Base-by-base conservation (phyloP, 1,140 invertebrate species). In the Ceratoteleas bidentatus region DNA sequence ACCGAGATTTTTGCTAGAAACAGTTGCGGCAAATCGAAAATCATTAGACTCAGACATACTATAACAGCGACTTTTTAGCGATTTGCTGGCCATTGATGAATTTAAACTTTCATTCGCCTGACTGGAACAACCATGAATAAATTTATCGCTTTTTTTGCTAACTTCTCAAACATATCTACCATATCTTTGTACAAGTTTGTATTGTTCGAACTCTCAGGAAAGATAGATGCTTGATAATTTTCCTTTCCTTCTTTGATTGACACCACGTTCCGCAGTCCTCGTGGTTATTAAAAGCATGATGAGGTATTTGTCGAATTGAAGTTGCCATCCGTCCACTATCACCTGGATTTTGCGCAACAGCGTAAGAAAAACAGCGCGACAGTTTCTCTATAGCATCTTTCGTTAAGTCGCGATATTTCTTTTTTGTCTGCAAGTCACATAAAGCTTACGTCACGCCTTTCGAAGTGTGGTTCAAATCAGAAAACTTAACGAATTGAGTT, bases 91-190 rank as follows among this genome's bases (percentile, higher is more conserved):
- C 15, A 80, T 83, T 3, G 68, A 43, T 13, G 70, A 24, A 36
- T 84, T 84, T 14, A 84, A 49, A 54, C 81, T 84, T 40, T 84
- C 73, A 66, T 84, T 84, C 0, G 76, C 58, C 24, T 84, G 78
- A 49, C 72, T 80, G 5, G 70, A 83, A 24, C 58, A 69, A 45
- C 74, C 61, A 13, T 49, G 43, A 9, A 38, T 14, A 45, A 58
- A 78, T 49, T 65, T 57, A 40, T 68, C 53, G 45, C 50, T 45
- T 13, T 82, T 58, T 13, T 16, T 3, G 15, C 57, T 62, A 13
- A 83, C n/a, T 49, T 64, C 16, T 70, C 14, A 50, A 80, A 84
- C 0, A 75, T 16, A 14, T 47, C 38, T 49, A 47, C 47, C 16
- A 80, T 56, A 24, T 52, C 58, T 32, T 68, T 64, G 3, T 68